phyloP scores from a whole-genome alignment of 2,888 invertebrate genomes.

The Sarcophaga rosellei region DNA sequence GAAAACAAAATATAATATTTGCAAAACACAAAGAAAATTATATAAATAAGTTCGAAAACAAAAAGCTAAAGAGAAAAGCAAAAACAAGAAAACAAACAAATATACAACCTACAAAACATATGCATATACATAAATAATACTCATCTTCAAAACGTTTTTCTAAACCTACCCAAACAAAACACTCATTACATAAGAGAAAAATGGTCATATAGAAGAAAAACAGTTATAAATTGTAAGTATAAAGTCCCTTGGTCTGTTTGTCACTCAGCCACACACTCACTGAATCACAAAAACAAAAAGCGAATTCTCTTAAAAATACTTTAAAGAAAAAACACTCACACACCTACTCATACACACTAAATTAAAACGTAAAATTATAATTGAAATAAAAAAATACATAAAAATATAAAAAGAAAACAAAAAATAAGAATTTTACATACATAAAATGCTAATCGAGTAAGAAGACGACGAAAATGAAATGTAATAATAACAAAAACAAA shows the following conservation, averaged over 20 bases:
- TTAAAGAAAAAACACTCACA: constrained; percentile 10
- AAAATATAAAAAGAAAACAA: constrained; percentile 61
- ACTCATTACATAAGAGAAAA: not conserved
- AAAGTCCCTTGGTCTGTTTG: constrained; percentile 6
- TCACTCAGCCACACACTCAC: not conserved
- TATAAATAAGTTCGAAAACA: constrained; percentile 27
- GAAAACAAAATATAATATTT: constrained; percentile 50
- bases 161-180: not conserved
- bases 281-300: not conserved
- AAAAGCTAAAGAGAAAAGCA: not conserved
- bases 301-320: constrained; percentile 27
- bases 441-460: constrained; percentile 70
- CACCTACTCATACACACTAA: constrained; percentile 43
- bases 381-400: constrained; percentile 51
- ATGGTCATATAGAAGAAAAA: not conserved
- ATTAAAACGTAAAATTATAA: constrained; percentile 52
- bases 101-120: constrained; percentile 34
- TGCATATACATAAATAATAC: constrained; percentile 31
- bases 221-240: not conserved
- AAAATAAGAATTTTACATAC: constrained; percentile 74
- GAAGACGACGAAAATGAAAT: constrained; percentile 73
- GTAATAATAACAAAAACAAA: constrained; percentile 71
- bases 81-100: constrained; percentile 5
- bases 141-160: constrained; percentile 5
- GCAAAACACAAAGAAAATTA: constrained; percentile 40